phyloP scores from a whole-genome alignment of 2,113 vertebrate genomes.

The Felis chaus region DNA sequence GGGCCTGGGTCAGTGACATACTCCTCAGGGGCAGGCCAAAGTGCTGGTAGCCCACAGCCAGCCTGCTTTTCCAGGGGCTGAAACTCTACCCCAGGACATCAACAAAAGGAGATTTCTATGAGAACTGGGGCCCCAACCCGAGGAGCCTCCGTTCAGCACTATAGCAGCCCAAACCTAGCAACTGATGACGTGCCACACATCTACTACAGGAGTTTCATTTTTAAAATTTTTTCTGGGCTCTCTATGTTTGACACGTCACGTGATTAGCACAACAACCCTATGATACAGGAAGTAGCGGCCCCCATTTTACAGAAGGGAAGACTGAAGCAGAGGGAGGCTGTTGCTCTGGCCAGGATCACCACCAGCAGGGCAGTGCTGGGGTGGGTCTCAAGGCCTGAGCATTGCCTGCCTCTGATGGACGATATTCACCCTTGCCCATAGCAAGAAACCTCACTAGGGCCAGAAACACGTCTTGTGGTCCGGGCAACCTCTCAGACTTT shows the following conservation, averaged over 20 bases:
- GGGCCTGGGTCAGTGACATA: not conserved
- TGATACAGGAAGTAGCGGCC: not conserved
- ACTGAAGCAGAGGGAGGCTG: not conserved
- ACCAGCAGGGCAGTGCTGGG: not conserved
- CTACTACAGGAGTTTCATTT: not conserved
- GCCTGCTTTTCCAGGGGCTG: not conserved
- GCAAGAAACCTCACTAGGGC: not conserved
- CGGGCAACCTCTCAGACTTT: not conserved
- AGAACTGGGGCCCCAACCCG: not conserved
- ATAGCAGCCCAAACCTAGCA: not conserved
- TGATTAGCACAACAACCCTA: not conserved
- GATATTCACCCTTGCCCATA: not conserved
- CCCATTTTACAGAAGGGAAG: not conserved
- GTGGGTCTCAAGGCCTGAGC: not conserved
- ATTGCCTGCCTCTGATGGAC: not conserved
- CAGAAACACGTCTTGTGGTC: not conserved
- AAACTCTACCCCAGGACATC: not conserved
- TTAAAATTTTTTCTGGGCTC: not conserved
- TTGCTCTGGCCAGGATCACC: no score
- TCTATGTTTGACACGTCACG: not conserved
- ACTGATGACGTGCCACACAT: not conserved
- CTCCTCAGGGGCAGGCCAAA: not conserved
- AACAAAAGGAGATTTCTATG: not conserved
- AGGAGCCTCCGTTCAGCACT: not conserved
- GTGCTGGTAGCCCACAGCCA: not conserved